phyloP scores from a whole-genome alignment of 2,888 invertebrate genomes.

The Dorcus hopei region DNA sequence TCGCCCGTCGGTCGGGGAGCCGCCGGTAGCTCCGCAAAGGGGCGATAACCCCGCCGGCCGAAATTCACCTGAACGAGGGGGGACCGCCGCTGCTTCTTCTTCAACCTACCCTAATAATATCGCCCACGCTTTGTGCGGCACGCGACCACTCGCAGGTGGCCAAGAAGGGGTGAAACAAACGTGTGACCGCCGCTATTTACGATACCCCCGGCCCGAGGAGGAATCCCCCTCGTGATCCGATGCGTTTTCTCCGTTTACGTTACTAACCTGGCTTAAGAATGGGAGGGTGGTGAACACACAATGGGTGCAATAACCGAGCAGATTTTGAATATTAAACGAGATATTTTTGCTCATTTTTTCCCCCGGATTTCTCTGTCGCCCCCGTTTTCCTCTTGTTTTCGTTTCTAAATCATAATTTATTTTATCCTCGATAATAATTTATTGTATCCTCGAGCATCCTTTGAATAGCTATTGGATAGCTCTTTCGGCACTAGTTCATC shows the following conservation, averaged over 20 bases:
- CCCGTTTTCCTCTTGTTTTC: too few relatives aligned
- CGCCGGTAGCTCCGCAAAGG: background rate
- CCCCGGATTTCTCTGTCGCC: too few relatives aligned
- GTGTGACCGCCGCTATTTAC: slow-evolving; percentile 26
- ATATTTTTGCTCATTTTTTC: background rate
- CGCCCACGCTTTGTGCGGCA: slow-evolving; percentile 30
- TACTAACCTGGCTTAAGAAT: slow-evolving; percentile 16
- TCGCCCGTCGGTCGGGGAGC: background rate
- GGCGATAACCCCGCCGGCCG: slow-evolving; percentile 24
- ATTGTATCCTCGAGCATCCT: too few relatives aligned
- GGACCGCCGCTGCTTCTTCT: slow-evolving; percentile 9
- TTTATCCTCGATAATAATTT: too few relatives aligned
- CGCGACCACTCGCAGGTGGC: slow-evolving; percentile 37
- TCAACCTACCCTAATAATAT: slow-evolving; percentile 28
- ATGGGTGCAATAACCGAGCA: background rate
- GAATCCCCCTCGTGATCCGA: slow-evolving; percentile 25
- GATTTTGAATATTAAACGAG: background rate
- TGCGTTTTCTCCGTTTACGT: slow-evolving; percentile 17
- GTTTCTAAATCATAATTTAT: too few relatives aligned
- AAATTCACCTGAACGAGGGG: slow-evolving; percentile 24
- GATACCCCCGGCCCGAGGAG: slow-evolving; percentile 21
- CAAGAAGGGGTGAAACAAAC: slow-evolving; percentile 27
- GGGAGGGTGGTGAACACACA: slow-evolving; percentile 2
- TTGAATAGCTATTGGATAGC: too few relatives aligned
- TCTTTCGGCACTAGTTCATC: too few relatives aligned